A percentile compares a stretch with the other conserved stretches of the same genome.
Conservation (phyloP, 2,888 invertebrate genomes). For the Suillia variegata region DNA sequence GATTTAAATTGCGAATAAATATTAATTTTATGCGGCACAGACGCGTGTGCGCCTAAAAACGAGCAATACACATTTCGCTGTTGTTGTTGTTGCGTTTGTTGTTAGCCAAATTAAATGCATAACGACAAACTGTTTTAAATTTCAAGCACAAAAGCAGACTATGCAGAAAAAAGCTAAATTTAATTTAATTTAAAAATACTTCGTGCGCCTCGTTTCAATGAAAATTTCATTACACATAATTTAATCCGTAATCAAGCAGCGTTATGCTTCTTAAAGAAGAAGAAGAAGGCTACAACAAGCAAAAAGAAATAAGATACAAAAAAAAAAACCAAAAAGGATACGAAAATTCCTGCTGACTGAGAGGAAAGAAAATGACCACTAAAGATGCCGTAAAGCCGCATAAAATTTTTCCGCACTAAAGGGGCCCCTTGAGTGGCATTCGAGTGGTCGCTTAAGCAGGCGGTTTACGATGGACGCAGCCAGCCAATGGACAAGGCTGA, state of each 20-base stretch:
- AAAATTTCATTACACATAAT: not conserved
- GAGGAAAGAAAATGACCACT: constrained; percentile 23
- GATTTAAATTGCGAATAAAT: constrained; percentile 7
- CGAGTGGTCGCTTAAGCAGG: not conserved
- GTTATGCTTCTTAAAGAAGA: too few relatives aligned
- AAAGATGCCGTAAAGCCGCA: constrained; percentile 20
- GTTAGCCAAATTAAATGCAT: too few relatives aligned
- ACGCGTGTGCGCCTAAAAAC: too few relatives aligned
- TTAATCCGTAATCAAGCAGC: not conserved
- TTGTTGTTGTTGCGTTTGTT: too few relatives aligned
- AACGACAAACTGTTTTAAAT: too few relatives aligned
- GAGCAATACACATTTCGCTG: too few relatives aligned
- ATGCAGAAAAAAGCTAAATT: not conserved
- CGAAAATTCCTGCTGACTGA: not conserved
- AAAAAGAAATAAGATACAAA: not conserved
- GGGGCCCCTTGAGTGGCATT: constrained; percentile 17
- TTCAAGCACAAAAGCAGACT: not conserved
- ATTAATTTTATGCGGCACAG: too few relatives aligned
- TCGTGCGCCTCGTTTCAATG: not conserved
- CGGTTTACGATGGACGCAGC: too few relatives aligned
- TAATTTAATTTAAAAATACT: not conserved
- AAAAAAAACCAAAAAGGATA: constrained; percentile 8
- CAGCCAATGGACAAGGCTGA: too few relatives aligned
- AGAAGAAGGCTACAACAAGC: not conserved
- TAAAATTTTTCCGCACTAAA: constrained; percentile 15